Evolutionary conservation across 2,113 vertebrate species (phyloP), one percentile per base, ranked within the genome.

Genomic region (Perca fluviatilis): DNA sequence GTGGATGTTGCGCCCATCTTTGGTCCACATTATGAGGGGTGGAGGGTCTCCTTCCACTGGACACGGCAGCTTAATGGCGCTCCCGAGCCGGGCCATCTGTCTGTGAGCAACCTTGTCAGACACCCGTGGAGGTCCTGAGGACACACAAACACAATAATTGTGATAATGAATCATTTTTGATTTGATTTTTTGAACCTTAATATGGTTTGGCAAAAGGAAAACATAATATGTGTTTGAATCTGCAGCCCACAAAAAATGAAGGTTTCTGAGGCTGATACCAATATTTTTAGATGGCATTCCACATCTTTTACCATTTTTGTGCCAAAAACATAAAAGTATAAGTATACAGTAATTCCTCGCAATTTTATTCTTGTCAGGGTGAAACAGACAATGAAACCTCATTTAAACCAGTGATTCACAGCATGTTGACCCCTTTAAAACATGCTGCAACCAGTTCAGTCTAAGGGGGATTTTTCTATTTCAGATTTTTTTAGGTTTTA

Each of bases 11-110:
- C 97, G 96, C 1, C 97, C 97, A 0, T 99, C 98, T 93, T 99
- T 99, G 94, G 97, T 98, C 98, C 98, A 99, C 98, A 99, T 98
- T 72, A 97, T 98, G 86, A 99, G 96, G 0, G 98, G 98, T 0
- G 98, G 98, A 0, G 98, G 98, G 85, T 99, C 98, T 0, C 97
- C 98, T 56, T 99, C 98, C 75, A 99, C 98, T 0, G 97, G 98
- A 85, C 98, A 99, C 25, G 95, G 96, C 49, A 99, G 96, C 90
- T 98, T 97, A 76, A 99, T 96, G 23, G 97, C 97, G 61, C 97
- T 97, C 61, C 98, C 98, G 43, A 98, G 89, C 64, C 97, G 94
- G 6, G 96, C 97, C 0, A 96, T 96, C 93, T 99, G 98, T 50
- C 97, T 95, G 7, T 99, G 96, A 50, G 92, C 91, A n/a, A 99